phyloP scores from a whole-genome alignment of 2,888 invertebrate species.

The Troilus luridus region DNA sequence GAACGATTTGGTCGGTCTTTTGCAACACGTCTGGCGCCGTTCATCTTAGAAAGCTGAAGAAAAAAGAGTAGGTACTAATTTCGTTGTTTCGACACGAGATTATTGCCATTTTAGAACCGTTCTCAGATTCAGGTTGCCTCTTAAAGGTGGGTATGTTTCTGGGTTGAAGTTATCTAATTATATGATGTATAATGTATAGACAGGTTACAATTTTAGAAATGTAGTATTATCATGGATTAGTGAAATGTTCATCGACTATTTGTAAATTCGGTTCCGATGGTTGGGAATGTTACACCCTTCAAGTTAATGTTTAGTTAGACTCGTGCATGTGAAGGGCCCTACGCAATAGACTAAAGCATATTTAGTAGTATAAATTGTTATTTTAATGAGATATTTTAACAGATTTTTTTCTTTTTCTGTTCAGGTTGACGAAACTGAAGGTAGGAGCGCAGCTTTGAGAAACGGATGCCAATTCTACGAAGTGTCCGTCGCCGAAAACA shows the following conservation, averaged over 20 bases:
- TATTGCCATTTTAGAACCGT: background rate
- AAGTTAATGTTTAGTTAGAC: background rate
- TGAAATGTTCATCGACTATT: background rate
- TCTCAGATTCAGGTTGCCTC: background rate
- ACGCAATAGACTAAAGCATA: too few species aligned
- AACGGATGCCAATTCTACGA: slow-evolving; percentile 83
- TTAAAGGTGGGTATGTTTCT: background rate
- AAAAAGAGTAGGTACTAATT: slow-evolving; percentile 38
- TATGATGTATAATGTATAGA: background rate
- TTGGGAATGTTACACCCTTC: background rate
- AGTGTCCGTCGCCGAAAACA: slow-evolving; percentile 86
- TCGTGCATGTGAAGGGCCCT: background rate
- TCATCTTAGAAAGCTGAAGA: slow-evolving; percentile 21
- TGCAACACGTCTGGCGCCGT: slow-evolving; percentile 34
- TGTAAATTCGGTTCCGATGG: background rate
- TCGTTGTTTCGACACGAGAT: slow-evolving; percentile 9
- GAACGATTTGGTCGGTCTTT: background rate
- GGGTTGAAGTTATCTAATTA: background rate
- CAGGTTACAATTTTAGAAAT: background rate
- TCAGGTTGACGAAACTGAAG: slow-evolving; percentile 82
- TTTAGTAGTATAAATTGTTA: too few species aligned
- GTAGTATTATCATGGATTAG: too few species aligned
- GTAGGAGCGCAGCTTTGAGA: slow-evolving; percentile 77
- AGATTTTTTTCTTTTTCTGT: slow-evolving; percentile 62
- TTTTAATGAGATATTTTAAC: background rate